These are phyloP conservation scores for Drymonia ruficornis DNA, from an alignment of 2,888 invertebrate genomes.

Conservation along the genomic window DNA sequence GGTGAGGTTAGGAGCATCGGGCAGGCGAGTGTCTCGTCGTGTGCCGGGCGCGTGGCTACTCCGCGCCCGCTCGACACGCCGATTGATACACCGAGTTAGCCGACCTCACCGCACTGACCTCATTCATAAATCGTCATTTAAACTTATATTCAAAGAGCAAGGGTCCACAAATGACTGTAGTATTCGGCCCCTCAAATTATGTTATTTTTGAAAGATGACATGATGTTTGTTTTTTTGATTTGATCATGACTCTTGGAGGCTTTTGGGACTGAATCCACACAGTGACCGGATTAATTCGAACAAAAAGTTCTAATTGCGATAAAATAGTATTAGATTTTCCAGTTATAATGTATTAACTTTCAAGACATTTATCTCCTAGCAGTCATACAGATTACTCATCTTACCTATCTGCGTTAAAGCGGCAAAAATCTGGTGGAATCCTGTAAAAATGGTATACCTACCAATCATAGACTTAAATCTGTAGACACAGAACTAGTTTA, in stretches of 20 bases:
- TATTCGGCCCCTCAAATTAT: constrained; percentile 52
- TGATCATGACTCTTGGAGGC: neutral
- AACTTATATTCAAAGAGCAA: constrained; percentile 69
- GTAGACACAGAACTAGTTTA: constrained; percentile 23
- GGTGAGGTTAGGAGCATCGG: constrained; percentile 14
- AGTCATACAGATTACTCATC: neutral
- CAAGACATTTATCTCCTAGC: too few relatives aligned
- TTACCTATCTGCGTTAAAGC: neutral
- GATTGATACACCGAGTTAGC: constrained; percentile 62
- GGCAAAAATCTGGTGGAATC: neutral
- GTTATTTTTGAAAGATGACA: constrained; percentile 26
- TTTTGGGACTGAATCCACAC: too few relatives aligned
- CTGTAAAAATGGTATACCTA: neutral
- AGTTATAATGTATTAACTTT: too few relatives aligned
- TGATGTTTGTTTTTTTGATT: constrained; percentile 14
- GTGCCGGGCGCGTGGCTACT: constrained; percentile 64
- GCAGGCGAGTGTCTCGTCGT: constrained; percentile 45
- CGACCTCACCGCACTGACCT: constrained; percentile 76
- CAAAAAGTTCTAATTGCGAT: neutral
- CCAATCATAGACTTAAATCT: neutral
- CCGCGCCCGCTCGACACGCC: constrained; percentile 29
- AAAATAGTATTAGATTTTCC: neutral
- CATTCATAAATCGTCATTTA: constrained; percentile 81
- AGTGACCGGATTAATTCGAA: neutral
- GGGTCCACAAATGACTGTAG: constrained; percentile 58